phyloP scores from a whole-genome alignment of 2,888 invertebrate species.

The Diarsia dahlii region DNA sequence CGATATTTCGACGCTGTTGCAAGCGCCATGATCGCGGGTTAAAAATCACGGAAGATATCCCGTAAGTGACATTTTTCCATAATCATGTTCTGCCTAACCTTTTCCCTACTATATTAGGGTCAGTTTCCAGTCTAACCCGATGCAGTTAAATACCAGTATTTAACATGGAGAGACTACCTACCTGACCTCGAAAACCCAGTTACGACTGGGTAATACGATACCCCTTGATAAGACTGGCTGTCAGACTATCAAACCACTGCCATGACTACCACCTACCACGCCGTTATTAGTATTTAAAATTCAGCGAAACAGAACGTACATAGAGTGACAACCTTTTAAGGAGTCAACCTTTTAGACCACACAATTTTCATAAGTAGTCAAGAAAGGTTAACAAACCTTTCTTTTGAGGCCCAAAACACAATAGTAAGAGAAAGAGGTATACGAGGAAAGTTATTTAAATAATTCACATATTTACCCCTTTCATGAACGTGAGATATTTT shows the following conservation, averaged over 20 bases:
- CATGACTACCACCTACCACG: background rate
- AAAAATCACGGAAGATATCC: too few species aligned
- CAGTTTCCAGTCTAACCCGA: background rate
- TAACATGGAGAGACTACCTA: background rate
- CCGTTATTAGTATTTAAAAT: background rate
- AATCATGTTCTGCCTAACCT: background rate
- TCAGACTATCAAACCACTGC: background rate
- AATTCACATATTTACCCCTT: slow-evolving; percentile 21
- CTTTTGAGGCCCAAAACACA: slow-evolving; percentile 1
- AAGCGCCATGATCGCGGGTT: too few species aligned
- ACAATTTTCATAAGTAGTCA: background rate
- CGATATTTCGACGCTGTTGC: too few species aligned
- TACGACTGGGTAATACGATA: background rate
- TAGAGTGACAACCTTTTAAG: background rate
- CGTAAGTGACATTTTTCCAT: too few species aligned
- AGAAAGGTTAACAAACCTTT: background rate
- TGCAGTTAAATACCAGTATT: too few species aligned
- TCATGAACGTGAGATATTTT: slow-evolving; percentile 9
- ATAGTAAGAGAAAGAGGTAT: background rate
- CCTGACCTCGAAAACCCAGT: background rate
- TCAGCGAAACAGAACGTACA: background rate
- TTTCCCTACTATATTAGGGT: background rate
- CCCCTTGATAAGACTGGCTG: too few species aligned
- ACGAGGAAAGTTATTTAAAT: slow-evolving; percentile 31
- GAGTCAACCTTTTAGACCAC: background rate